Base-by-base conservation (phyloP, 2,797 vertebrate genomes). In the Limnodromus scolopaceus region DNA sequence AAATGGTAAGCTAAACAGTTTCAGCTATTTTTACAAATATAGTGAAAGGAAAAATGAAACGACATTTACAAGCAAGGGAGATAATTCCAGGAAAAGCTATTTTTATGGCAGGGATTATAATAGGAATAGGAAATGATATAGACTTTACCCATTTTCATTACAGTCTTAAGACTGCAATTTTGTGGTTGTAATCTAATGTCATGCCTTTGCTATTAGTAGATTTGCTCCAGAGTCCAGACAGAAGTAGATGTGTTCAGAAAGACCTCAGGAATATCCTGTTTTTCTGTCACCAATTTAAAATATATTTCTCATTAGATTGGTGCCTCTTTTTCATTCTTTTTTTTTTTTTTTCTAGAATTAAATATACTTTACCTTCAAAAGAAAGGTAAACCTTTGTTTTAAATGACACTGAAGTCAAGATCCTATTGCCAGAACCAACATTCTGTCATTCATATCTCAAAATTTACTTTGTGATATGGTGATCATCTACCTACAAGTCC, bases 111-210 rank as follows among this genome's bases (percentile, higher is more conserved):
- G 87, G 39, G 74, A 96, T 91, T 93, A 89, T 51, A 83, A 65
- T 82, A 70, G 53, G n/a, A 86, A 41, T 69, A 87, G 84, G 84
- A 94, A 96, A 91, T 71, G 49, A 90, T 92, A 87, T 45, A 95
- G 87, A 93, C 84, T 92, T 92, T 94, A 92, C 72, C 64, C 63
- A 93, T 95, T 96, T 94, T 95, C 95, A 75, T 96, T 94, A 96
- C 34, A 91, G 55, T 89, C 66, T 79, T 89, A 93, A 89, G 77
- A 87, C 80, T 91, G 48, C 79, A 95, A 93, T 96, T 96, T 96
- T 95, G 85, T 96, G 93, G 93, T 95, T 92, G 69, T 92, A 96
- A 96, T 97, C 84, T 94, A 95, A 93, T 95, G 93, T 92, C 89
- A 92, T 93, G 94, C 87, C 43, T 96, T 96, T 92, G 71, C 84